Conservation (phyloP, 2,888 invertebrate species). For the Rhogogaster chlorosoma region DNA sequence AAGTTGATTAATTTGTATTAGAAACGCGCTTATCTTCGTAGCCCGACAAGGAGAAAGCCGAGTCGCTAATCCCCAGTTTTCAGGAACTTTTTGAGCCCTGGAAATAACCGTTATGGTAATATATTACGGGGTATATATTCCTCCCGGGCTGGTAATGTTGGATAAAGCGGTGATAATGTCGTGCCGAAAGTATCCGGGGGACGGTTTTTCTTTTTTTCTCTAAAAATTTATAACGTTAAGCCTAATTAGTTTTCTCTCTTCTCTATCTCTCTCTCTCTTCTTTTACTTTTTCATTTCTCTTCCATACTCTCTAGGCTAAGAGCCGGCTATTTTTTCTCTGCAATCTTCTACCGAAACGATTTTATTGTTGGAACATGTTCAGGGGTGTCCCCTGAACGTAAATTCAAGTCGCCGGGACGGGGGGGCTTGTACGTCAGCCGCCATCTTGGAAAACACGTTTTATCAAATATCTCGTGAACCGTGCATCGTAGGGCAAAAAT, state of each 20-base stretch:
- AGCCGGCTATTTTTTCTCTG: no score
- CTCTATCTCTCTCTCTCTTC: not conserved
- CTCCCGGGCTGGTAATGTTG: not conserved
- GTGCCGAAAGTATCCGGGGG: slow-evolving; percentile 6
- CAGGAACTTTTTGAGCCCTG: slow-evolving; percentile 27
- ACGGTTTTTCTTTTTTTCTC: not conserved
- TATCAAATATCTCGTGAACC: no score
- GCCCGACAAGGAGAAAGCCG: not conserved
- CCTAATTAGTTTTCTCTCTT: not conserved
- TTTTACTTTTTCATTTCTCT: not conserved
- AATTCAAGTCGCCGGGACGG: no score
- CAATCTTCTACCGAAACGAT: no score
- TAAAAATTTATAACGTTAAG: not conserved
- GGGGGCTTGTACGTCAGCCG: no score
- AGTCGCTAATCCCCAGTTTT: slow-evolving; percentile 13
- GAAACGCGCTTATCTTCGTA: slow-evolving; percentile 1
- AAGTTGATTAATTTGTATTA: slow-evolving; percentile 10
- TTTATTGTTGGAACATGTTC: no score
- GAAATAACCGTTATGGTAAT: slow-evolving; percentile 22
- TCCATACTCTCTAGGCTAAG: no score
- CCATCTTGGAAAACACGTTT: no score
- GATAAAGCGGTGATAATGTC: slow-evolving; percentile 33
- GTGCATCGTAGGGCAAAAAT: no score
- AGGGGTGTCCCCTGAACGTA: no score
- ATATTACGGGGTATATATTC: not conserved